Conservation (phyloP, 1,140 invertebrate species). For the Pseudoatta argentina region DNA sequence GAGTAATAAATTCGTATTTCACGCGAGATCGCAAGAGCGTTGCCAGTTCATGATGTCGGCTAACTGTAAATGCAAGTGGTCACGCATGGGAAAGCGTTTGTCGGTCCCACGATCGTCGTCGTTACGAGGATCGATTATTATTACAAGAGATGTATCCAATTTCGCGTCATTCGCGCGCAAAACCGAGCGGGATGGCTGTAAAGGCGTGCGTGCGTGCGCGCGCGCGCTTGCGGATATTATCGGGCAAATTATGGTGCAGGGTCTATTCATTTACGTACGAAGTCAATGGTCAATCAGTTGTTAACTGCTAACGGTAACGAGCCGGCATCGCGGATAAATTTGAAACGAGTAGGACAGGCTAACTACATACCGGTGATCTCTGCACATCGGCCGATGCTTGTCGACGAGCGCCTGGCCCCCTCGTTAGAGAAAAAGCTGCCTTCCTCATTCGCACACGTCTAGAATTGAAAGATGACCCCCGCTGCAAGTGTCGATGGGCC, state of each 20-base stretch:
- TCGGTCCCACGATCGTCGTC: constrained; percentile 44
- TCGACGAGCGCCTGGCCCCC: neutral
- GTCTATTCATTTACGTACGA: constrained; percentile 58
- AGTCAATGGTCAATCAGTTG: constrained; percentile 44
- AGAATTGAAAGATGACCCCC: constrained; percentile 5
- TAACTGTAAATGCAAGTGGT: constrained; percentile 52
- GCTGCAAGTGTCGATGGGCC: neutral
- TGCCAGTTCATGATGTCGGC: constrained; percentile 8
- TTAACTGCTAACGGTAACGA: constrained; percentile 62
- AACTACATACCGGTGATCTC: neutral
- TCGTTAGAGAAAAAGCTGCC: neutral
- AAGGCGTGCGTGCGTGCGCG: neutral
- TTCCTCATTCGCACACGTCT: constrained; percentile 1
- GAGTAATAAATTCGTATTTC: constrained; percentile 37
- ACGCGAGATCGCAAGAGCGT: constrained; percentile 20
- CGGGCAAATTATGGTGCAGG: constrained; percentile 38
- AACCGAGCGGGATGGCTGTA: constrained; percentile 1
- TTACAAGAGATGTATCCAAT: constrained; percentile 55
- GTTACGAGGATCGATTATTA: constrained; percentile 54
- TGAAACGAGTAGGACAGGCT: constrained; percentile 22
- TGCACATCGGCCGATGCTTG: neutral
- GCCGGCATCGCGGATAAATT: constrained; percentile 36
- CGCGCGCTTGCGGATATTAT: constrained; percentile 1
- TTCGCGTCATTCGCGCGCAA: constrained; percentile 52
- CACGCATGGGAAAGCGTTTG: constrained; percentile 47